phyloP scores from a whole-genome alignment of 2,888 invertebrate genomes.

The Pilophorus perplexus region DNA sequence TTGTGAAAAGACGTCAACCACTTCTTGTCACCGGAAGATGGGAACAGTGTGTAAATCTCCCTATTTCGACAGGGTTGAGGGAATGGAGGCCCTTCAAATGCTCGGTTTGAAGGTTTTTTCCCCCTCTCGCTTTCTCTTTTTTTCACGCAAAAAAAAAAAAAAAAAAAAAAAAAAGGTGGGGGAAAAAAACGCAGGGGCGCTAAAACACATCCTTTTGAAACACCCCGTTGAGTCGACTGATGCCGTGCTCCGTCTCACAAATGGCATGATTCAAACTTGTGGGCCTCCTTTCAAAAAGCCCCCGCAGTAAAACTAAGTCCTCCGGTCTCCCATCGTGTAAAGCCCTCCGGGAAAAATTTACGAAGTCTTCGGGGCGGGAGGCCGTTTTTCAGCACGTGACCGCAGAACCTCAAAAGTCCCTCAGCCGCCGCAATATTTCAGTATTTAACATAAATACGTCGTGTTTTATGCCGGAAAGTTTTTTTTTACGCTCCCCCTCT shows the following conservation, averaged over 20 bases:
- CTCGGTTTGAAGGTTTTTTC: no score
- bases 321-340: background rate
- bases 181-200: slow-evolving; percentile 7
- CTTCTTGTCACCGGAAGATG: no score
- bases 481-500: background rate
- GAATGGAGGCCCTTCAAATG: no score
- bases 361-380: slow-evolving; percentile 19
- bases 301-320: slow-evolving; percentile 10
- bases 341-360: slow-evolving; percentile 22
- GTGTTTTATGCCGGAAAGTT: slow-evolving; percentile 32
- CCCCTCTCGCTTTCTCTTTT: no score
- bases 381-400: slow-evolving; percentile 29
- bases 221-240: background rate
- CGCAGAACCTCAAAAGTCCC: slow-evolving; percentile 21
- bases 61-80: no score
- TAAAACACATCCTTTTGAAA: slow-evolving; percentile 26
- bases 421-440: slow-evolving; percentile 25
- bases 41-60: no score
- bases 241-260: slow-evolving; percentile 30
- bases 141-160: no score
- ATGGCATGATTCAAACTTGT: slow-evolving; percentile 33
- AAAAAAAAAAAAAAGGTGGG: no score
- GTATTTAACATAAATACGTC: slow-evolving; percentile 33
- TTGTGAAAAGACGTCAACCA: no score
- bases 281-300: slow-evolving; percentile 1